Percentiles rank a stretch among this genome's conserved stretches.
Conservation (phyloP, 1,140 invertebrate genomes). For the Lepidostoma basale region DNA sequence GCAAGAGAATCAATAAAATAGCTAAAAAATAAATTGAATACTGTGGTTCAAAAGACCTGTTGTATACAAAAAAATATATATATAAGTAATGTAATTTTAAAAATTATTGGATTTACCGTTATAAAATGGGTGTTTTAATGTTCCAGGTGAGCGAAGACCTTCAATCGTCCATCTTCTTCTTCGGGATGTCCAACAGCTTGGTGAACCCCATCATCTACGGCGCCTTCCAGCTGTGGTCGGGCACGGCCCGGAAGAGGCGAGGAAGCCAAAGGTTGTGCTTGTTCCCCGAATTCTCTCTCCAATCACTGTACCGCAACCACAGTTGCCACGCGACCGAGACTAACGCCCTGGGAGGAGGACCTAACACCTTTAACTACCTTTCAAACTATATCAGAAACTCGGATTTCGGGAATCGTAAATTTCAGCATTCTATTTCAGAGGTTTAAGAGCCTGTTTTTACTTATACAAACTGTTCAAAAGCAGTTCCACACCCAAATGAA, state of each 20-base stretch:
- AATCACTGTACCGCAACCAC: background rate
- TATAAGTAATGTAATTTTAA: background rate
- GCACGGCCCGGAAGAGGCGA: conserved; percentile 31
- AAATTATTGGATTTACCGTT: background rate
- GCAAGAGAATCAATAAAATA: too few species aligned
- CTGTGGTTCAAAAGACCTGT: too few species aligned
- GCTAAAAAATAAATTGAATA: too few species aligned
- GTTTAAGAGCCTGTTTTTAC: too few species aligned
- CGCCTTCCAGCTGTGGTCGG: conserved; percentile 78
- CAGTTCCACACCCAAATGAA: too few species aligned
- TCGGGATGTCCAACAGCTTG: conserved; percentile 86
- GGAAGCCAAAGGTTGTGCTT: conserved; percentile 37
- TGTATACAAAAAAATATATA: too few species aligned
- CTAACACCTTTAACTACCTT: too few species aligned
- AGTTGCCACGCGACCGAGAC: background rate
- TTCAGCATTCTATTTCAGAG: too few species aligned
- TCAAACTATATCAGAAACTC: too few species aligned
- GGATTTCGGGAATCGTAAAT: too few species aligned
- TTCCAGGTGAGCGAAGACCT: conserved; percentile 66
- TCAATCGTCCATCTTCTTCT: conserved; percentile 75
- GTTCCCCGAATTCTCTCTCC: background rate
- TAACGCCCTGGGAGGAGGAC: background rate
- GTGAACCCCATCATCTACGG: conserved; percentile 89
- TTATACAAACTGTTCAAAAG: too few species aligned
- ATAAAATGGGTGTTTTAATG: background rate